Conservation (phyloP, 2,797 vertebrate species). For the Uromys caudimaculatus region DNA sequence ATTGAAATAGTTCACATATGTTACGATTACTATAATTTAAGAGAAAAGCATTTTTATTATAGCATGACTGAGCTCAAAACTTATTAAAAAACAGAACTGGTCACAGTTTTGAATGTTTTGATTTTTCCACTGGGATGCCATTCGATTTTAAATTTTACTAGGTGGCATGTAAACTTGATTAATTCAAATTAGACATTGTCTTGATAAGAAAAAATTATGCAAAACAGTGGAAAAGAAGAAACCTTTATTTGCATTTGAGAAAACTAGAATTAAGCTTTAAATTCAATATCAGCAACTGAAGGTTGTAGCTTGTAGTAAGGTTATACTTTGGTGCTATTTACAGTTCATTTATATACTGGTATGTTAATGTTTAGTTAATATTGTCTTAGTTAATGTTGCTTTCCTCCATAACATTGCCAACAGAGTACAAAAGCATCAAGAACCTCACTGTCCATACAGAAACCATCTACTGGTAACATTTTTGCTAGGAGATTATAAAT, state of each 20-base stretch:
- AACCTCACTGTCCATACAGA: background rate
- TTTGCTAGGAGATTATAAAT: background rate
- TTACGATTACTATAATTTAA: constrained; percentile 58
- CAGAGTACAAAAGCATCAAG: background rate
- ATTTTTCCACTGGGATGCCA: background rate
- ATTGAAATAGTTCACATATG: constrained; percentile 44
- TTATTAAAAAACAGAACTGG: background rate
- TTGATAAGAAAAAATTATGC: background rate
- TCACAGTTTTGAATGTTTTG: constrained; percentile 45
- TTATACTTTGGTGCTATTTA: background rate
- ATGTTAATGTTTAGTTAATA: background rate
- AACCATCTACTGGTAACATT: background rate
- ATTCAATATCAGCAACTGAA: background rate
- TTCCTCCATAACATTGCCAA: background rate
- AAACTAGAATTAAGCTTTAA: background rate
- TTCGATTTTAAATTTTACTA: background rate
- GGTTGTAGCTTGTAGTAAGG: background rate
- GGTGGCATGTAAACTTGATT: background rate
- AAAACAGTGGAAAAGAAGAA: background rate
- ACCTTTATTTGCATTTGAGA: constrained; percentile 1
- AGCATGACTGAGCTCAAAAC: constrained; percentile 9
- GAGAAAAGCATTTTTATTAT: background rate
- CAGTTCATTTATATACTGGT: background rate
- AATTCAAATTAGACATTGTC: background rate
- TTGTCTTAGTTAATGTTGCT: background rate